These are phyloP conservation scores for Drosophila nigrodunni DNA, from an alignment of 1,140 invertebrate genomes.

Conservation along the genomic window DNA sequence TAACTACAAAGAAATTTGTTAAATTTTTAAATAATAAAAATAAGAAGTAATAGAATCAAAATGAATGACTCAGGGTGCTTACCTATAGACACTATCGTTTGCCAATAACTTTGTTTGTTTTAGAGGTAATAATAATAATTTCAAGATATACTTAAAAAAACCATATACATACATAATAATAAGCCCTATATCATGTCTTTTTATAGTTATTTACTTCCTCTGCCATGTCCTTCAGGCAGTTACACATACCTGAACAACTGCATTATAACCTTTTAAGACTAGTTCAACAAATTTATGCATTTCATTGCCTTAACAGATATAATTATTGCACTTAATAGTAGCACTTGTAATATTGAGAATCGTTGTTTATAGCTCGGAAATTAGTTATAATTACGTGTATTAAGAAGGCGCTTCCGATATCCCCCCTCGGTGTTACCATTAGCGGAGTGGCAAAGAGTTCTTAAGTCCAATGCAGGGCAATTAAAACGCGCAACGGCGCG, in stretches of 20 bases:
- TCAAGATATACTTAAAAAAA: too few relatives aligned
- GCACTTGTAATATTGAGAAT: constrained; percentile 11
- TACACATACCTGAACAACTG: constrained; percentile 9
- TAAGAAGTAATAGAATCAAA: too few relatives aligned
- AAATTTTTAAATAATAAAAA: too few relatives aligned
- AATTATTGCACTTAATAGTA: constrained; percentile 14
- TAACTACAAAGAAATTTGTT: too few relatives aligned
- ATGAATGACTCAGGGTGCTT: too few relatives aligned
- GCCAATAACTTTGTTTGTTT: too few relatives aligned
- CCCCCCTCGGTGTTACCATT: background rate
- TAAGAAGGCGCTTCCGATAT: constrained; percentile 55
- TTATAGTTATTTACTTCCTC: background rate
- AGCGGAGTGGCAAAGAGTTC: constrained; percentile 13
- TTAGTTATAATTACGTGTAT: constrained; percentile 69
- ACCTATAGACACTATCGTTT: too few relatives aligned
- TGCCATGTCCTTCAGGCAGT: background rate
- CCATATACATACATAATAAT: background rate
- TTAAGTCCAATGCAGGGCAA: constrained; percentile 47
- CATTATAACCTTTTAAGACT: constrained; percentile 6
- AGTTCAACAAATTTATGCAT: constrained; percentile 12
- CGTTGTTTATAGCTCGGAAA: constrained; percentile 50
- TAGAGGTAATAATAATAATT: background rate
- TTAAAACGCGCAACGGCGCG: constrained; percentile 80
- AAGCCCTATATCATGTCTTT: background rate
- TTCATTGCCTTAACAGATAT: constrained; percentile 5